phyloP scores from a whole-genome alignment of 2,888 invertebrate species.

The Chouioia cunea region DNA sequence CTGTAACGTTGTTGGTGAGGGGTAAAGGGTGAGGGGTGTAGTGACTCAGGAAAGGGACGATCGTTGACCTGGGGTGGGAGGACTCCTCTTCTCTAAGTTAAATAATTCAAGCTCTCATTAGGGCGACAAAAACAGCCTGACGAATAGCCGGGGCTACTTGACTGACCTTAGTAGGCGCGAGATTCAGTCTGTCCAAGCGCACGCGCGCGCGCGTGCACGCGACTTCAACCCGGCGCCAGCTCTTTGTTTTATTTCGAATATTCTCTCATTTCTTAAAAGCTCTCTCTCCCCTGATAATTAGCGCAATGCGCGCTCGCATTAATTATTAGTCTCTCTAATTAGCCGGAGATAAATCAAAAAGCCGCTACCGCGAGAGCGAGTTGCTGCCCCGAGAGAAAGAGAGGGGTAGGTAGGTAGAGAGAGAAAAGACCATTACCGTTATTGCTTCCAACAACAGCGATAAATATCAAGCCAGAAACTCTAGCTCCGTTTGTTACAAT shows the following conservation, averaged over 20 bases:
- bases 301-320: conserved; percentile 68
- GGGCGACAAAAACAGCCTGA: conserved; percentile 69
- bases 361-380: conserved; percentile 40
- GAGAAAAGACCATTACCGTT: conserved; percentile 66
- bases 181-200: conserved; percentile 19
- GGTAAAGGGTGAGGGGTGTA: background rate
- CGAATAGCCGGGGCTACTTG: conserved; percentile 63
- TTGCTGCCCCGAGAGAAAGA: conserved; percentile 1
- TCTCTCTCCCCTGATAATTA: conserved; percentile 68
- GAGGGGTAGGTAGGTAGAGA: conserved; percentile 44
- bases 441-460: conserved; percentile 68
- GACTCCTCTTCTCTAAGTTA: conserved; percentile 55
- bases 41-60: conserved; percentile 41
- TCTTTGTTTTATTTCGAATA: conserved; percentile 66
- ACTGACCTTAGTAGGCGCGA: conserved; percentile 51
- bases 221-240: conserved; percentile 30
- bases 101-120: conserved; percentile 69
- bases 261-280: conserved; percentile 70
- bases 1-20: conserved; percentile 14
- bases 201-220: conserved; percentile 33
- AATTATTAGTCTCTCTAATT: conserved; percentile 68
- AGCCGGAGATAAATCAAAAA: conserved; percentile 68
- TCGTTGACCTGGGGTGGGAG: conserved; percentile 48
- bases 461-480: conserved; percentile 65
- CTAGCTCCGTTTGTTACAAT: conserved; percentile 63